phyloP scores from a whole-genome alignment of 2,113 vertebrate genomes.

The Lynx canadensis region DNA sequence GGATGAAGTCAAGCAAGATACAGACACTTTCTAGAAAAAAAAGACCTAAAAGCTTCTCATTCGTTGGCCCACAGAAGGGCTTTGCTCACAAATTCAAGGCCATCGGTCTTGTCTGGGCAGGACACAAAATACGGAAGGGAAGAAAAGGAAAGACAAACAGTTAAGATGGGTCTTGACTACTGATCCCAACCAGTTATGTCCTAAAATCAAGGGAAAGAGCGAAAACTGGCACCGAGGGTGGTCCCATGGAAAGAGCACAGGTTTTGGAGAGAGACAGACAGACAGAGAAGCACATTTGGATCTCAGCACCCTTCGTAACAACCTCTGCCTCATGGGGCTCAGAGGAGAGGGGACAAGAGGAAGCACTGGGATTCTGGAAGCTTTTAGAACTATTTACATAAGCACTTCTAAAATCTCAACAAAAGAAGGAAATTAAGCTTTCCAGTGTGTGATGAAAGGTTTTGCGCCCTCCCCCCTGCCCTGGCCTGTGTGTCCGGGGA shows the following conservation, averaged over 20 bases:
- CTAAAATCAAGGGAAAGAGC: slow-evolving; percentile 7
- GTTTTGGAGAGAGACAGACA: neutral
- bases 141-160: neutral
- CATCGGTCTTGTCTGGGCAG: neutral
- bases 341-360: neutral
- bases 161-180: neutral
- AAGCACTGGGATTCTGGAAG: neutral
- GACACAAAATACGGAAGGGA: neutral
- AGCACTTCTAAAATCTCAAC: neutral
- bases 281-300: accelerated
- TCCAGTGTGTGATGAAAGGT: neutral
- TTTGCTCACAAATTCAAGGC: neutral
- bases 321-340: neutral
- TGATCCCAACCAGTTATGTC: neutral
- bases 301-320: neutral
- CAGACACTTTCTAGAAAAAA: slow-evolving; percentile 27
- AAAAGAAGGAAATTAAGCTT: neutral
- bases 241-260: neutral
- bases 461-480: accelerated
- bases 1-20: neutral
- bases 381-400: neutral
- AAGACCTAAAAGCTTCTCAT: neutral
- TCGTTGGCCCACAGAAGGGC: neutral
- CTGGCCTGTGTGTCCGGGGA: too few relatives aligned
- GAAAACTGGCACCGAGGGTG: neutral